phyloP scores from a whole-genome alignment of 2,113 vertebrate genomes.

The rat (Rattus norvegicus) region DNA sequence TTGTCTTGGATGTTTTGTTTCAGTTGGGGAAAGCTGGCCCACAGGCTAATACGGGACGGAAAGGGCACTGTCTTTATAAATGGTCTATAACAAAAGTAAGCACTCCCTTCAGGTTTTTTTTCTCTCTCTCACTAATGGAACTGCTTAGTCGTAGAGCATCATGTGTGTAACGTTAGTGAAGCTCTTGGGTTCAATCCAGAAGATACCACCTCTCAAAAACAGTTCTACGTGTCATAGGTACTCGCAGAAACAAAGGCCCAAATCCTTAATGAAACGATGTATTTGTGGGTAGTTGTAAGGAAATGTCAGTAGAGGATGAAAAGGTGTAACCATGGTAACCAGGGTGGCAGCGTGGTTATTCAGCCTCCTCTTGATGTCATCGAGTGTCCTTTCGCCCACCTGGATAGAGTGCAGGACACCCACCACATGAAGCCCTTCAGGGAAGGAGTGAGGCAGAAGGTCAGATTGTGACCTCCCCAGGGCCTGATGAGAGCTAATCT shows the following conservation, averaged over 20 bases:
- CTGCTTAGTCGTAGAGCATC: not conserved
- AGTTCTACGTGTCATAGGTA: not conserved
- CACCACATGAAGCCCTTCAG: not conserved
- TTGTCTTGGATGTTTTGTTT: not conserved
- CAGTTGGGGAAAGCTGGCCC: not conserved
- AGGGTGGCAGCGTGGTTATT: not conserved
- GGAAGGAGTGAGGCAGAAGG: not conserved
- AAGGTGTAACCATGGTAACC: not conserved
- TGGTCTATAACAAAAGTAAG: not conserved
- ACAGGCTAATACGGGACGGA: not conserved
- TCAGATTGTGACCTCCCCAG: not conserved
- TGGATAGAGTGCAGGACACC: not conserved
- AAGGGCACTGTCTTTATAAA: not conserved
- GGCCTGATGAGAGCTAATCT: not conserved
- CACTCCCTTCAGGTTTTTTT: not conserved
- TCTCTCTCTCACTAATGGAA: no score
- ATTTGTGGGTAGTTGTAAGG: not conserved
- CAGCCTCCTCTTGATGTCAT: not conserved
- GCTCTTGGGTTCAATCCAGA: not conserved
- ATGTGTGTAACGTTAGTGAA: not conserved
- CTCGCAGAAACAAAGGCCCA: not conserved
- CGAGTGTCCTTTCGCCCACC: not conserved
- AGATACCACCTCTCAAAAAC: not conserved
- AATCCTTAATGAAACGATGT: not conserved
- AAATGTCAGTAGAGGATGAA: not conserved